phyloP scores from a whole-genome alignment of 2,888 invertebrate genomes.

The Dusona sp. region DNA sequence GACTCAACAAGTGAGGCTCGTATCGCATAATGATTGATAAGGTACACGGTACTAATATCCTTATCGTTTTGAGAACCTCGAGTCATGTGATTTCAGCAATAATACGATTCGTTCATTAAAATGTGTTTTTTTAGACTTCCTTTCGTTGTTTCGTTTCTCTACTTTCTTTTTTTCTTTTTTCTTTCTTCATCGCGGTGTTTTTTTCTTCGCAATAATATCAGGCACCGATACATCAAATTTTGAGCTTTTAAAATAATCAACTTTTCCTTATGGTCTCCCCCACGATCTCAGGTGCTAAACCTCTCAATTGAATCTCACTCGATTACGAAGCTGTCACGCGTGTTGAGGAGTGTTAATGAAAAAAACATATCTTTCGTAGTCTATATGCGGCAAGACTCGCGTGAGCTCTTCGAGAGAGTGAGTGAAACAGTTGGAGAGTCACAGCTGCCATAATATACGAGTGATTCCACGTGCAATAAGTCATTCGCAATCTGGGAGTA shows the following conservation, averaged over 20 bases:
- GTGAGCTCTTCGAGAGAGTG: slow-evolving; percentile 3
- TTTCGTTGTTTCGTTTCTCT: background rate
- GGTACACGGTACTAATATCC: slow-evolving; percentile 1
- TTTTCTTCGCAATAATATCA: too few relatives aligned
- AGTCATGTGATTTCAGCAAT: slow-evolving; percentile 40
- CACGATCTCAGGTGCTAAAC: slow-evolving; percentile 6
- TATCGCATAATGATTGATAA: slow-evolving; percentile 19
- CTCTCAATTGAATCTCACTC: background rate
- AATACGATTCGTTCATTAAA: slow-evolving; percentile 32
- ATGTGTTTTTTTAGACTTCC: background rate
- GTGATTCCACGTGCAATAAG: background rate
- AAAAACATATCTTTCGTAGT: background rate
- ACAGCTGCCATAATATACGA: background rate
- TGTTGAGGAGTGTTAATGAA: background rate
- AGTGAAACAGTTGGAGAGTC: background rate
- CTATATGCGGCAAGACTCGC: background rate
- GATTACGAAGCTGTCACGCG: background rate
- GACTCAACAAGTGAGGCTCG: slow-evolving; percentile 5
- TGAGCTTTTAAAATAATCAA: background rate
- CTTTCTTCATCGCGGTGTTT: too few relatives aligned
- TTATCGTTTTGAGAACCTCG: slow-evolving; percentile 3
- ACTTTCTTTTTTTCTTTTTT: background rate
- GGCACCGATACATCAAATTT: too few relatives aligned
- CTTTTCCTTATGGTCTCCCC: background rate
- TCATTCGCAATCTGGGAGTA: background rate